These are phyloP conservation scores for Anniella stebbinsi DNA, from an alignment of 2,797 vertebrate species.

Conservation along the genomic window DNA sequence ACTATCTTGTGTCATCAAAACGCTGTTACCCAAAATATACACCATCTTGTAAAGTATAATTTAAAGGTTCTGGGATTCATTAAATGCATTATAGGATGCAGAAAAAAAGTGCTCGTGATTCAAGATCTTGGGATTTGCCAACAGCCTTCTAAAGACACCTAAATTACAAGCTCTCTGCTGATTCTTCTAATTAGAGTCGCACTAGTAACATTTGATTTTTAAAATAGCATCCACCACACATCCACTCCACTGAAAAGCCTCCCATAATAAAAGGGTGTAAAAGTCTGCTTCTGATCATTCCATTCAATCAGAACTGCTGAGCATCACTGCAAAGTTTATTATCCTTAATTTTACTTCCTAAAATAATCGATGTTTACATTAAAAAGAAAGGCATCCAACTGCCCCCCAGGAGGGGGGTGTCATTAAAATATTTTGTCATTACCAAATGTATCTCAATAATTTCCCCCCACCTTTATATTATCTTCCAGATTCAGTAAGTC, in stretches of 20 bases:
- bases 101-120: neutral
- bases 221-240: constrained; percentile 11
- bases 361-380: constrained; percentile 51
- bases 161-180: constrained; percentile 10
- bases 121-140: neutral
- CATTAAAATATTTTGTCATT: constrained; percentile 60
- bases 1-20: neutral
- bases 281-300: constrained; percentile 37
- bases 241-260: neutral
- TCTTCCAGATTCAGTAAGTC: constrained; percentile 44
- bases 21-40: neutral
- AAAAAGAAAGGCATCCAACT: constrained; percentile 57
- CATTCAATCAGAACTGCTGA: constrained; percentile 20
- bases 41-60: neutral
- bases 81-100: neutral
- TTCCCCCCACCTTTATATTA: constrained; percentile 36
- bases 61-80: neutral
- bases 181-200: constrained; percentile 20
- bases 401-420: neutral
- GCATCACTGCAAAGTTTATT: constrained; percentile 34
- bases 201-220: constrained; percentile 7
- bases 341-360: constrained; percentile 46
- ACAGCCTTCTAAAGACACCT: neutral
- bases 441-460: constrained; percentile 55
- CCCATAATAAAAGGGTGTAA: constrained; percentile 24